A percentile compares a stretch with the other conserved stretches of the same genome.
These are phyloP conservation scores for Menidia menidia DNA, from an alignment of 2,797 vertebrate genomes.

Conservation along the genomic window DNA sequence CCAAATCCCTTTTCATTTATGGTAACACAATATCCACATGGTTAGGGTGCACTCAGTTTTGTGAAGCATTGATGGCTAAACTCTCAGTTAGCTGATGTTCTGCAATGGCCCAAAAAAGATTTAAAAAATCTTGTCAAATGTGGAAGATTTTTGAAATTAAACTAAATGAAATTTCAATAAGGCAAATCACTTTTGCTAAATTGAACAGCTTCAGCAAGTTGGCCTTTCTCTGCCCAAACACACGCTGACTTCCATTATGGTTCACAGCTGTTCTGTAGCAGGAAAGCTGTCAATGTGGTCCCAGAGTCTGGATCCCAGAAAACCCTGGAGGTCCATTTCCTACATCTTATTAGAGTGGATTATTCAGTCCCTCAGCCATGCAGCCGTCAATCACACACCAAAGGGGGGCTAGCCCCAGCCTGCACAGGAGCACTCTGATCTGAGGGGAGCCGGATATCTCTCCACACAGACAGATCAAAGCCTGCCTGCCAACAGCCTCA, in stretches of 20 bases:
- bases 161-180: neutral
- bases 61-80: neutral
- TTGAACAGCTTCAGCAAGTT: conserved; percentile 6
- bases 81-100: neutral
- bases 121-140: neutral
- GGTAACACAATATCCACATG: neutral
- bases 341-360: conserved; percentile 84
- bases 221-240: conserved; percentile 3
- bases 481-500: conserved; percentile 72
- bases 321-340: conserved; percentile 77
- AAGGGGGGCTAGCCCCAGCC: conserved; percentile 69
- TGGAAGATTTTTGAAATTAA: no score
- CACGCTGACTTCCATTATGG: conserved; percentile 48
- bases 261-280: conserved; percentile 63
- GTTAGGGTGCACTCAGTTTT: neutral
- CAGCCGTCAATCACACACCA: conserved; percentile 81
- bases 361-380: conserved; percentile 79
- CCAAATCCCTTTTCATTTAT: neutral
- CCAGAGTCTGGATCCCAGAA: conserved; percentile 66
- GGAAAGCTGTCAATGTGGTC: conserved; percentile 69
- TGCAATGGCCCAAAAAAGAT: neutral
- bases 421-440: conserved; percentile 74
- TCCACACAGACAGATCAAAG: conserved; percentile 83
- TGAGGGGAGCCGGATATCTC: conserved; percentile 80
- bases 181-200: neutral